phyloP scores from a whole-genome alignment of 2,888 invertebrate genomes.

The Heliconius ethilla region DNA sequence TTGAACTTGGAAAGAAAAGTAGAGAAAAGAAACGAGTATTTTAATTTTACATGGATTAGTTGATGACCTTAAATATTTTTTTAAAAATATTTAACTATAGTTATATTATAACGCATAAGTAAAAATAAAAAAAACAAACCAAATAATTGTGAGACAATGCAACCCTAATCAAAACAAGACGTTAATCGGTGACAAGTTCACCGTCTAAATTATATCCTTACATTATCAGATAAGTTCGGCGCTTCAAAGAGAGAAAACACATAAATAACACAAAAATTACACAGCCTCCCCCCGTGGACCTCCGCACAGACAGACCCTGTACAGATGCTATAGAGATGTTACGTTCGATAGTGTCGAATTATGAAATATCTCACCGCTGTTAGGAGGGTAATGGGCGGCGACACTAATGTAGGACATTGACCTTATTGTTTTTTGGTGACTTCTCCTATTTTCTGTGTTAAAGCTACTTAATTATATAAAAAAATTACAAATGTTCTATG shows the following conservation, averaged over 20 bases:
- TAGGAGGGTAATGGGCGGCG: constrained; percentile 64
- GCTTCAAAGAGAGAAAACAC: constrained; percentile 58
- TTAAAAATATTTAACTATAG: no score
- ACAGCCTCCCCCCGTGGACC: constrained; percentile 52
- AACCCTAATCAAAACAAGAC: constrained; percentile 38
- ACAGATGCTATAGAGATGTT: constrained; percentile 62
- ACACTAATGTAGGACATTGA: constrained; percentile 52
- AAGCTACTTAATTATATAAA: no score
- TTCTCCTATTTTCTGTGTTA: no score
- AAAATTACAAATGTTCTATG: no score
- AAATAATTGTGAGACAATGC: background rate
- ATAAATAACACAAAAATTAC: constrained; percentile 75
- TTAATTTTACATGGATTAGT: background rate
- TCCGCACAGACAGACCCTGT: background rate
- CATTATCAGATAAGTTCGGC: constrained; percentile 68
- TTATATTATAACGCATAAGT: background rate
- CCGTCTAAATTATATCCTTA: constrained; percentile 67
- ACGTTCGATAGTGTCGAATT: constrained; percentile 60
- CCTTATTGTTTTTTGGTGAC: no score
- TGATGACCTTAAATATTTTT: background rate
- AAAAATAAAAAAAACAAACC: background rate
- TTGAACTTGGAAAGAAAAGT: no score
- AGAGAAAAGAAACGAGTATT: background rate
- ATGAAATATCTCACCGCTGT: constrained; percentile 61
- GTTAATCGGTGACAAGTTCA: constrained; percentile 51